Evolutionary conservation across 2,113 vertebrate genomes (phyloP), one percentile per base, ranked within the genome.

Genomic region (Varanus salvator): DNA sequence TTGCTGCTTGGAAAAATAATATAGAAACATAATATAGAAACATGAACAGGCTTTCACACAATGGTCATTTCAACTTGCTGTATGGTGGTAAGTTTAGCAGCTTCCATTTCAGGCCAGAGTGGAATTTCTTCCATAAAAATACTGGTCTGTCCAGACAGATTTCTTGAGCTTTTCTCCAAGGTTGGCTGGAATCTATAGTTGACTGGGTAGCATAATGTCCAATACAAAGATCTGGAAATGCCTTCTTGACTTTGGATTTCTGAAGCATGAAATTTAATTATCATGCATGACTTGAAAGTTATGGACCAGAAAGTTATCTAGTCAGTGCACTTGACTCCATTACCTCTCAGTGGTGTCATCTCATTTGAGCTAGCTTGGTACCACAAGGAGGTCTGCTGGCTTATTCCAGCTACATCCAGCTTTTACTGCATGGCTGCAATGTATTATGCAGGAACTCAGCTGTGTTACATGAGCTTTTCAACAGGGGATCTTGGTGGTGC

Each of bases 221-320:
- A 83, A 14, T 23, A 17, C 15, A 77, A 83, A 27, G 69, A 84
- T 68, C 48, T 82, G 80, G 71, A 71, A 57, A 91, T 52, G 60
- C 80, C 60, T 91, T 87, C 81, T 50, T 91, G 90, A 87, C 90
- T 60, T 87, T 84, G 64, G 48, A 66, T 77, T 87, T 74, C 48
- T 91, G 86, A 91, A 84, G 90, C 90, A 87, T 91, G 80, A 87
- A 77, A 87, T 91, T 84, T 87, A 84, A 91, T 87, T 87, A 84
- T 74, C 80, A 91, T 84, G 80, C 60, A 71, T 87, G 80, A 91
- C 90, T 87, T 84, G 48, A 91, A 91, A 44, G 44, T 87, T 84
- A 87, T 84, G 71, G 60, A 17, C 80, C 85, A 87, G 71, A 87
- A 91, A 91, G 87, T 87, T 87, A 91, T 87, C 72, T 77, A n/a